Conservation (phyloP, 2,797 vertebrate species). For the Meriones psammophilus region DNA sequence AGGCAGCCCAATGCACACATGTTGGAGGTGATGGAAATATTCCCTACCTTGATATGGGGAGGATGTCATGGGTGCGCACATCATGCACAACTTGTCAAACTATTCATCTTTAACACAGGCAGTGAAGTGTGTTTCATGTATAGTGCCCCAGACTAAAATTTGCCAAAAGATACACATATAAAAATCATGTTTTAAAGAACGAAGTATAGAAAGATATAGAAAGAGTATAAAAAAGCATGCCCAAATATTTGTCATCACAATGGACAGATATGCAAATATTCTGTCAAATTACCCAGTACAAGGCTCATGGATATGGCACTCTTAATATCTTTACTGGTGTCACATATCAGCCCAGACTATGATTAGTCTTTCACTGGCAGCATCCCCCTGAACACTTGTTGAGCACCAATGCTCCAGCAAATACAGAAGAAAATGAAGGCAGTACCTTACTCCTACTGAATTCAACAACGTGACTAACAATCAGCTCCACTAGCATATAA, state of each 20-base stretch:
- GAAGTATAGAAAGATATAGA: neutral
- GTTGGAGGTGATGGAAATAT: neutral
- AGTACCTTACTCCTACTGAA: neutral
- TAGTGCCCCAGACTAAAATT: neutral
- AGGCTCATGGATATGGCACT: neutral
- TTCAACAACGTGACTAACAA: neutral
- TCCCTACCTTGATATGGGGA: neutral
- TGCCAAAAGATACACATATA: neutral
- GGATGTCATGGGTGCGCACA: neutral
- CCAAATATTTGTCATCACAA: neutral
- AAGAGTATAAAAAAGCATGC: neutral
- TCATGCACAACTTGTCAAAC: neutral
- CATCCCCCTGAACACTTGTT: neutral
- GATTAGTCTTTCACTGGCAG: neutral
- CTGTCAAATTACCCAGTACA: neutral
- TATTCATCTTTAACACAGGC: neutral
- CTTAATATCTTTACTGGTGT: neutral
- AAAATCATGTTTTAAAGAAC: constrained; percentile 17
- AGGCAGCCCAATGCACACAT: neutral
- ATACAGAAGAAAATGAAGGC: neutral
- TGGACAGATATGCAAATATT: neutral
- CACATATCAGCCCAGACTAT: neutral
- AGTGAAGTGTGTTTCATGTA: neutral
- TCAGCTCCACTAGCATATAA: too few relatives aligned
- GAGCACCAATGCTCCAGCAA: neutral